These are phyloP conservation scores for Euplexia lucipara DNA, from an alignment of 2,888 invertebrate species.

Conservation along the genomic window DNA sequence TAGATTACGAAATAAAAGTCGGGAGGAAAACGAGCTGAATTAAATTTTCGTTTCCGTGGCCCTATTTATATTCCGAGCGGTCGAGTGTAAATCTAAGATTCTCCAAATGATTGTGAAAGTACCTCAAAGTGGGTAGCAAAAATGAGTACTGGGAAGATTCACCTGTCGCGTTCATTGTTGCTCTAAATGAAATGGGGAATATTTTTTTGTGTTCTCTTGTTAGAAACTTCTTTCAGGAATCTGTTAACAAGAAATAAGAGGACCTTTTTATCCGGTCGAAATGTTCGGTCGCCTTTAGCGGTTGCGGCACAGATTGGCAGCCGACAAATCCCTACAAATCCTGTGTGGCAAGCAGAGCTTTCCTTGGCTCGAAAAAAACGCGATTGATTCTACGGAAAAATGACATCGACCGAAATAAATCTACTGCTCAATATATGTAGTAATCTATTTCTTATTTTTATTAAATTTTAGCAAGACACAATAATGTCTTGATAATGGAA, in stretches of 20 bases:
- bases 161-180: constrained; percentile 67
- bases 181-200: constrained; percentile 64
- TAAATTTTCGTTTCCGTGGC: constrained; percentile 49
- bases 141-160: constrained; percentile 54
- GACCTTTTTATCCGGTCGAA: constrained; percentile 82
- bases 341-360: constrained; percentile 73
- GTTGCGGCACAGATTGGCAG: constrained; percentile 83
- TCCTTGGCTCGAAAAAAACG: constrained; percentile 77
- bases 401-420: constrained; percentile 28
- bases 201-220: constrained; percentile 67
- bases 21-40: constrained; percentile 44
- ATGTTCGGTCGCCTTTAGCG: constrained; percentile 81
- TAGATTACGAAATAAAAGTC: constrained; percentile 54
- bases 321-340: constrained; percentile 87
- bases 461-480: background rate
- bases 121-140: constrained; percentile 45
- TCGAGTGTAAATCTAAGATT: constrained; percentile 62
- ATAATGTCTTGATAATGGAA: background rate
- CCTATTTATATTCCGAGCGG: constrained; percentile 54
- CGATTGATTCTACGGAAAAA: constrained; percentile 75
- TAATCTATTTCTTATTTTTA: background rate
- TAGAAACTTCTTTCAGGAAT: constrained; percentile 75
- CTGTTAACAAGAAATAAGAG: constrained; percentile 83
- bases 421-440: constrained; percentile 17
- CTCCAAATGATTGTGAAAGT: constrained; percentile 49